phyloP scores from a whole-genome alignment of 2,113 vertebrate genomes.

The Forbesichthys papilliferus region DNA sequence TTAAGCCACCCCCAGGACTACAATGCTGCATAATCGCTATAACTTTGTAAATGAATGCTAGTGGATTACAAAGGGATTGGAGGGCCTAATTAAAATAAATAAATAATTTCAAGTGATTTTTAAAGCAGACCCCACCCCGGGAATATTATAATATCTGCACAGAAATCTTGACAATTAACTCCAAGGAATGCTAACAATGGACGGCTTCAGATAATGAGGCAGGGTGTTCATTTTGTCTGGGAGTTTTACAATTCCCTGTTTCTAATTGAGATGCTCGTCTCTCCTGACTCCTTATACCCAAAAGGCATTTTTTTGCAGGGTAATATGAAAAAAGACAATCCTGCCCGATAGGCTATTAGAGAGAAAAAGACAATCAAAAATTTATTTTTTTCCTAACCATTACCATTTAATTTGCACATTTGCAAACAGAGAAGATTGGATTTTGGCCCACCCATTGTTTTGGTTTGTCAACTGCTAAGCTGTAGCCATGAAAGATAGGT shows the following conservation, averaged over 20 bases:
- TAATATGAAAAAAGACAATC: constrained; percentile 24
- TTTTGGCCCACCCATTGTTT: not conserved
- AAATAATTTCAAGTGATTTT: constrained; percentile 1
- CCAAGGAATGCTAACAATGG: constrained; percentile 18
- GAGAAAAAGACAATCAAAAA: not conserved
- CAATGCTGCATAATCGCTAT: not conserved
- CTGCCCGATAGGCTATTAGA: constrained; percentile 25
- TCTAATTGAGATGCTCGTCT: constrained; percentile 46
- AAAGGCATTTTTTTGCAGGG: constrained; percentile 22
- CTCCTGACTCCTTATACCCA: constrained; percentile 17
- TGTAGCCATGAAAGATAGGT: not conserved
- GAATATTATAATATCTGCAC: constrained; percentile 9
- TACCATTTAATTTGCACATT: no score
- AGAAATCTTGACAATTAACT: constrained; percentile 25
- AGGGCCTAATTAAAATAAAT: not conserved
- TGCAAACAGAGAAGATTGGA: not conserved
- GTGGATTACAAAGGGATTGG: constrained; percentile 5
- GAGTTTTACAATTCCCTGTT: constrained; percentile 29
- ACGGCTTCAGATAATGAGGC: constrained; percentile 47
- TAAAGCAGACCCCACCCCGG: constrained; percentile 5
- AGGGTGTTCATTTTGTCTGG: constrained; percentile 25
- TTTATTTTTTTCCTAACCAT: no score
- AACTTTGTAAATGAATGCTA: not conserved
- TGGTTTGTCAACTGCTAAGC: not conserved
- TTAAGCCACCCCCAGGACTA: no score